phyloP scores from a whole-genome alignment of 2,113 vertebrate species.

The Taurulus bubalis region DNA sequence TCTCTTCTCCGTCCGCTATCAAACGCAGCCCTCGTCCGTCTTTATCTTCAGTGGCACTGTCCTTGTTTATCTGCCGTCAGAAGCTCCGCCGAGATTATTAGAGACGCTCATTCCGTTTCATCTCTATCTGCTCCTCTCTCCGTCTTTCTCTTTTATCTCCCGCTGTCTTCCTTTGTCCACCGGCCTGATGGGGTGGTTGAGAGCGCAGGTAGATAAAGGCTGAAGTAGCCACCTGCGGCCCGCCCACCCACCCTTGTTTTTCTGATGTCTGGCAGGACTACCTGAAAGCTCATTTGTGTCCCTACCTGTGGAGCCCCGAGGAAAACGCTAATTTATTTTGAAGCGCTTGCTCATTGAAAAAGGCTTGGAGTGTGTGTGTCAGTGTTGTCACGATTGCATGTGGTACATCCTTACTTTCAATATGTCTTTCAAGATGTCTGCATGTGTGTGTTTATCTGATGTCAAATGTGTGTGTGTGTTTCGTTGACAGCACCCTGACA shows the following conservation, averaged over 20 bases:
- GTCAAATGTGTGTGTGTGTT: constrained; percentile 12
- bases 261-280: constrained; percentile 48
- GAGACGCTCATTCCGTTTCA: constrained; percentile 60
- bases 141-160: constrained; percentile 55
- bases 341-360: constrained; percentile 36
- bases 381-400: neutral
- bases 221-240: constrained; percentile 65
- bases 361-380: neutral
- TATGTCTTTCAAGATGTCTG: neutral
- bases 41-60: constrained; percentile 33
- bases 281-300: constrained; percentile 72
- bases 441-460: too few relatives aligned
- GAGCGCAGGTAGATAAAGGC: constrained; percentile 64
- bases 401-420: neutral
- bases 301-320: constrained; percentile 61
- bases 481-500: constrained; percentile 85
- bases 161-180: constrained; percentile 53
- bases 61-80: constrained; percentile 58
- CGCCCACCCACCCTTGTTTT: neutral
- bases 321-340: constrained; percentile 70
- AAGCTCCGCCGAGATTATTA: constrained; percentile 64
- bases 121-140: constrained; percentile 47
- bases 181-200: constrained; percentile 59
- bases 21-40: constrained; percentile 31
- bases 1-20: constrained; percentile 16